Percentiles rank a stretch among this genome's conserved stretches.
Evolutionary conservation across 2,888 invertebrate species (phyloP).

Genomic region (Lochmaea capreae): DNA sequence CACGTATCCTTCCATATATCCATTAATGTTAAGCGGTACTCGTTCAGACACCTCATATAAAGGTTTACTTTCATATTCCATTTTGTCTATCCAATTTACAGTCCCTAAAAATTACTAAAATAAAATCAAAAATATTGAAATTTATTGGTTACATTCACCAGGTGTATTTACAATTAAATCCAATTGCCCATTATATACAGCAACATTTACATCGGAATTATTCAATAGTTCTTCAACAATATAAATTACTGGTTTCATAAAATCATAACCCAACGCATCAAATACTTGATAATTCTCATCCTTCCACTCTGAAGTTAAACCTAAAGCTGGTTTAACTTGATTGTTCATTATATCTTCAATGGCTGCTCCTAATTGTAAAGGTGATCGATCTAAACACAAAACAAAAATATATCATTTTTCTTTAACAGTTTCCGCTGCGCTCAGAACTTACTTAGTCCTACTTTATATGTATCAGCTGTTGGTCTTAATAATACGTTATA

Average conservation of each 20-base stretch:
- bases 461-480: neutral
- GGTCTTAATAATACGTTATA: conserved; percentile 51
- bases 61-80: conserved; percentile 67
- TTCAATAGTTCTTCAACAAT: conserved; percentile 77
- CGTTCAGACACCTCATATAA: conserved; percentile 71
- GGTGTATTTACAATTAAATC: conserved; percentile 88
- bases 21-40: conserved; percentile 70
- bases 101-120: conserved; percentile 42
- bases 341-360: conserved; percentile 75
- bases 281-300: conserved; percentile 68
- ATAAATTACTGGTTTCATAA: conserved; percentile 78
- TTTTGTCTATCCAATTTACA: conserved; percentile 76
- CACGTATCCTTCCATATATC: conserved; percentile 78
- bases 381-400: neutral
- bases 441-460: neutral
- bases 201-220: conserved; percentile 75
- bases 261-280: conserved; percentile 71
- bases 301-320: conserved; percentile 67
- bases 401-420: neutral
- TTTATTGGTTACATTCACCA: conserved; percentile 63
- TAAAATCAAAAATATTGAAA: neutral
- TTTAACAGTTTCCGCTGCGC: too few relatives aligned
- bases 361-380: neutral
- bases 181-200: conserved; percentile 82
- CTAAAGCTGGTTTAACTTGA: conserved; percentile 74